Evolutionary conservation across 2,797 vertebrate species (phyloP).

Genomic region (Toxotes lorentzi): DNA sequence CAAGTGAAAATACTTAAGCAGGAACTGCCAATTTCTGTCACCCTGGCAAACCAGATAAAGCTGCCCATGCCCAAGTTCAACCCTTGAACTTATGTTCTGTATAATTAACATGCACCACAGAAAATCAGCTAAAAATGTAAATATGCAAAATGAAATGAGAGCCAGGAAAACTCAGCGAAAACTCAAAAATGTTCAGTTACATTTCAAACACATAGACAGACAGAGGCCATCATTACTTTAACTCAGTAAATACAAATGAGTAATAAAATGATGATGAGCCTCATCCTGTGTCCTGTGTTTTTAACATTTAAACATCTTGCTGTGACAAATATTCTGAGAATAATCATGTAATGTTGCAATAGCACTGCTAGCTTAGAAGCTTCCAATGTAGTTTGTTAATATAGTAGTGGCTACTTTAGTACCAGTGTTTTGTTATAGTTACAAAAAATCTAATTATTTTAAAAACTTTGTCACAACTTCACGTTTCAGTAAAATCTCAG

Average conservation of each 20-base stretch:
- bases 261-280: background rate
- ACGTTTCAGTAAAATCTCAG: no score
- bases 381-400: no score
- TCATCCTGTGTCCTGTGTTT: background rate
- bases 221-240: background rate
- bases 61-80: background rate
- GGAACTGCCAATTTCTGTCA: background rate
- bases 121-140: constrained; percentile 48
- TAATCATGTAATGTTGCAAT: no score
- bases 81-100: constrained; percentile 10
- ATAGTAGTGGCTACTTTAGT: no score
- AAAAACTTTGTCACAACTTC: no score
- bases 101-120: constrained; percentile 1
- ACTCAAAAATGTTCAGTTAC: background rate
- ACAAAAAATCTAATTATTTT: no score
- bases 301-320: background rate
- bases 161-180: constrained; percentile 14
- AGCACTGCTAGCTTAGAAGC: no score
- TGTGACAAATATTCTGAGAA: background rate
- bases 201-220: background rate
- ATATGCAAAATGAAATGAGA: constrained; percentile 37
- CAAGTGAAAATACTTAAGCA: background rate
- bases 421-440: no score
- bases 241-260: background rate
- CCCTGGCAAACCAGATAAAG: background rate